phyloP scores from a whole-genome alignment of 2,797 vertebrate species.

The Capromys pilorides region DNA sequence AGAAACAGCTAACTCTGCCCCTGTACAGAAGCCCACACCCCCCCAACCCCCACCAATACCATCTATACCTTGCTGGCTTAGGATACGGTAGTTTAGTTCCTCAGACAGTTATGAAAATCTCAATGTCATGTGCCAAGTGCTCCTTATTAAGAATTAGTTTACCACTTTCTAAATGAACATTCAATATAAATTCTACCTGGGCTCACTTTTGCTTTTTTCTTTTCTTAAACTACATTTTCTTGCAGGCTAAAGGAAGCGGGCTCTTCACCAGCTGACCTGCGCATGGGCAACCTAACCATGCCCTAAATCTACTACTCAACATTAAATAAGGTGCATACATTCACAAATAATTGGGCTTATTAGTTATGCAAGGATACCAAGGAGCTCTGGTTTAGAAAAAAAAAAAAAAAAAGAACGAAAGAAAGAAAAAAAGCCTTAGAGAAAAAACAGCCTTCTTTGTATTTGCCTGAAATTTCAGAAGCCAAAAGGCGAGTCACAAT shows the following conservation, averaged over 20 bases:
- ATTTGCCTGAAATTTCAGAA: conserved; percentile 1
- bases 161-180: conserved; percentile 35
- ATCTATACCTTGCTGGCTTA: not conserved
- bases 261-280: not conserved
- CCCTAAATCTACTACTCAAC: conserved; percentile 38
- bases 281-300: not conserved
- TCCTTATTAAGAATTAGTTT: conserved; percentile 29
- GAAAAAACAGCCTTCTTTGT: not conserved
- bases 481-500: conserved; percentile 33
- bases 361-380: conserved; percentile 26
- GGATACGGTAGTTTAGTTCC: not conserved
- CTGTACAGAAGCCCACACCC: not conserved
- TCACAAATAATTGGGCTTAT: conserved; percentile 44
- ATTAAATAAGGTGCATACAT: not conserved
- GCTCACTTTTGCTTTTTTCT: not conserved
- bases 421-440: not conserved
- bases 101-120: conserved; percentile 2
- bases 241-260: not conserved
- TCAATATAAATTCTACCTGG: not conserved
- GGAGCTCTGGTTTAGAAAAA: not conserved
- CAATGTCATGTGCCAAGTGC: not conserved
- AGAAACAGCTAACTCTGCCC: not conserved
- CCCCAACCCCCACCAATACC: not conserved
- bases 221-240: not conserved
- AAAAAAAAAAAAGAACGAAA: not conserved